Evolutionary conservation across 2,888 invertebrate species (phyloP).

Genomic region (Pteria penguin): DNA sequence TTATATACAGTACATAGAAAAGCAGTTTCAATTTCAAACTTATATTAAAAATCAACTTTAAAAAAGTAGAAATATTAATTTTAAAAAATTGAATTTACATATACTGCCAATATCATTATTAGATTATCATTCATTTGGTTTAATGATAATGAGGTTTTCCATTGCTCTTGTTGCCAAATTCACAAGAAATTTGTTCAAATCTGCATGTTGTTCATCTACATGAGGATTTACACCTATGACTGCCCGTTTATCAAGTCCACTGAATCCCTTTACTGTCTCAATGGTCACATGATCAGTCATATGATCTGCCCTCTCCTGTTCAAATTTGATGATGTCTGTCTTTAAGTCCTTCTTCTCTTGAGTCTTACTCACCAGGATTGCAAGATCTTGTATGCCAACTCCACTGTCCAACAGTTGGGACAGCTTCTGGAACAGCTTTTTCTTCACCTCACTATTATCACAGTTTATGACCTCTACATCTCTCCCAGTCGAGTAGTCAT

Average conservation of each 20-base stretch:
- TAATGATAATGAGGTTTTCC: slow-evolving; percentile 68
- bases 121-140: slow-evolving; percentile 29
- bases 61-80: no score
- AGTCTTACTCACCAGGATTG: slow-evolving; percentile 66
- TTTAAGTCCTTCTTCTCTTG: slow-evolving; percentile 53
- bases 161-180: slow-evolving; percentile 69
- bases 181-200: slow-evolving; percentile 65
- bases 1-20: no score
- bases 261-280: slow-evolving; percentile 67
- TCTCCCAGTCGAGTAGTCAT: slow-evolving; percentile 61
- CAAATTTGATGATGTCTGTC: slow-evolving; percentile 41
- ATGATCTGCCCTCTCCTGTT: slow-evolving; percentile 9
- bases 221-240: slow-evolving; percentile 68
- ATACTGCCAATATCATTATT: no score
- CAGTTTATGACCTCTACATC: slow-evolving; percentile 67
- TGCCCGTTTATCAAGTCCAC: slow-evolving; percentile 65
- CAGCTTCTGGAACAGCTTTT: slow-evolving; percentile 56
- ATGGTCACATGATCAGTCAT: slow-evolving; percentile 43
- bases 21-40: no score
- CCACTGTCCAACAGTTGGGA: slow-evolving; percentile 56
- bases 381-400: slow-evolving; percentile 60
- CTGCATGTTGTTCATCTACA: slow-evolving; percentile 66
- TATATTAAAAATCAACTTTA: no score
- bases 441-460: slow-evolving; percentile 55
- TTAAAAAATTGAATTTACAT: no score